Conservation (phyloP, 2,797 vertebrate species). For the Sebastes variabilis region DNA sequence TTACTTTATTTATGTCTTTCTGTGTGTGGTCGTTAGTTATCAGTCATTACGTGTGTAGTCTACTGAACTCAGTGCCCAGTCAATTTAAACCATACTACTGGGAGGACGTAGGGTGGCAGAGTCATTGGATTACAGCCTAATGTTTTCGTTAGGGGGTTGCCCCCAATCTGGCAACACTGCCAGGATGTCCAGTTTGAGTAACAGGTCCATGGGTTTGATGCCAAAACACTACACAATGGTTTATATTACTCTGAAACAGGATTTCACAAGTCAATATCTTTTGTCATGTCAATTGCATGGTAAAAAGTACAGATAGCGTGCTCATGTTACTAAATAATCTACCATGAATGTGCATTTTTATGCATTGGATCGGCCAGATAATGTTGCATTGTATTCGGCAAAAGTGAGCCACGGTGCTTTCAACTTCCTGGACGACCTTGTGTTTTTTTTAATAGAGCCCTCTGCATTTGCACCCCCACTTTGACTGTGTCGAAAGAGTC, state of each 20-base stretch:
- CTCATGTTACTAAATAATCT: background rate
- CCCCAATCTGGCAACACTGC: background rate
- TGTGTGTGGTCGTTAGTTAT: background rate
- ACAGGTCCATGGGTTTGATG: background rate
- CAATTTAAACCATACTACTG: background rate
- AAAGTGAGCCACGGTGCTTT: background rate
- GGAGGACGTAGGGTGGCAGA: background rate
- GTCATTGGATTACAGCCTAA: background rate
- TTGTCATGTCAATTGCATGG: background rate
- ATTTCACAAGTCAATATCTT: background rate
- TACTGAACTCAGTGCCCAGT: background rate
- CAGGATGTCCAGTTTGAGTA: background rate
- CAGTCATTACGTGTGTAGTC: background rate
- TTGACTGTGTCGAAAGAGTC: too few relatives aligned
- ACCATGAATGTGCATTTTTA: background rate
- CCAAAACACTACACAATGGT: background rate
- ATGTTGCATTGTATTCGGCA: background rate
- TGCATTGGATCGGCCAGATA: background rate
- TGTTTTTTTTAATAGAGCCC: too few relatives aligned
- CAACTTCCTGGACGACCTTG: too few relatives aligned
- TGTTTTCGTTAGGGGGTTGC: background rate
- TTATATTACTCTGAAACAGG: background rate
- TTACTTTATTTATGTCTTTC: background rate
- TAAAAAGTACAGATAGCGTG: background rate
- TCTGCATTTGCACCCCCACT: accelerated